Percentiles rank a stretch among this genome's conserved stretches.
These are phyloP conservation scores for Nemapogon koenigi DNA, from an alignment of 2,888 invertebrate genomes.

Conservation along the genomic window DNA sequence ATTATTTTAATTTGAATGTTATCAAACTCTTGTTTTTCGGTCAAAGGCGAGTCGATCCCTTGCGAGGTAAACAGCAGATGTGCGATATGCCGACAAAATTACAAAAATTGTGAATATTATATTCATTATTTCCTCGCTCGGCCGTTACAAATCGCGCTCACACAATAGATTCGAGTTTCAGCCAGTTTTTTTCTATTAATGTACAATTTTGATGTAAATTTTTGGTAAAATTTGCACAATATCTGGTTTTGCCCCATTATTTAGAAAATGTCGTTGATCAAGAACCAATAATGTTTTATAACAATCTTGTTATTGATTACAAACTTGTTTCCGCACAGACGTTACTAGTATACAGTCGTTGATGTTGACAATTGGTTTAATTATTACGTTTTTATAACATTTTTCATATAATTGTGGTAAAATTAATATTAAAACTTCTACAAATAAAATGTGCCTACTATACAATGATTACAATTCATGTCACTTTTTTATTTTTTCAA, in stretches of 20 bases:
- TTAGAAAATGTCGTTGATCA: slow-evolving; percentile 48
- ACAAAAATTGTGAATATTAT: slow-evolving; percentile 61
- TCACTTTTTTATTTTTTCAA: too few relatives aligned
- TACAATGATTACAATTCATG: too few relatives aligned
- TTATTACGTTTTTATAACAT: slow-evolving; percentile 31
- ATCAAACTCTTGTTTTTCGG: slow-evolving; percentile 11
- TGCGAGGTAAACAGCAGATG: slow-evolving; percentile 45
- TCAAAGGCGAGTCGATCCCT: slow-evolving; percentile 27
- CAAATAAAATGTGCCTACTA: too few relatives aligned
- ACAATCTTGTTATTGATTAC: slow-evolving; percentile 63
- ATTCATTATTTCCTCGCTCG: slow-evolving; percentile 55
- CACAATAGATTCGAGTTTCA: slow-evolving; percentile 55
- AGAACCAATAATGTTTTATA: slow-evolving; percentile 42
- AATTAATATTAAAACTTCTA: too few relatives aligned
- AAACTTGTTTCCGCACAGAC: slow-evolving; percentile 56
- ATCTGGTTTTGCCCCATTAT: slow-evolving; percentile 42
- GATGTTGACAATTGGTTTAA: slow-evolving; percentile 25
- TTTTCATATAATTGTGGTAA: too few relatives aligned
- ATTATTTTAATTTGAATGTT: too few relatives aligned
- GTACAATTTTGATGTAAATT: slow-evolving; percentile 58
- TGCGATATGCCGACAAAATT: slow-evolving; percentile 45
- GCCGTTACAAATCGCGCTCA: slow-evolving; percentile 62
- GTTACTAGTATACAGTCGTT: slow-evolving; percentile 25
- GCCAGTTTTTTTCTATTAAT: slow-evolving; percentile 45
- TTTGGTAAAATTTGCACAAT: slow-evolving; percentile 47